These are phyloP conservation scores for Ischnus inquisitorius DNA, from an alignment of 2,888 invertebrate genomes.

Conservation along the genomic window DNA sequence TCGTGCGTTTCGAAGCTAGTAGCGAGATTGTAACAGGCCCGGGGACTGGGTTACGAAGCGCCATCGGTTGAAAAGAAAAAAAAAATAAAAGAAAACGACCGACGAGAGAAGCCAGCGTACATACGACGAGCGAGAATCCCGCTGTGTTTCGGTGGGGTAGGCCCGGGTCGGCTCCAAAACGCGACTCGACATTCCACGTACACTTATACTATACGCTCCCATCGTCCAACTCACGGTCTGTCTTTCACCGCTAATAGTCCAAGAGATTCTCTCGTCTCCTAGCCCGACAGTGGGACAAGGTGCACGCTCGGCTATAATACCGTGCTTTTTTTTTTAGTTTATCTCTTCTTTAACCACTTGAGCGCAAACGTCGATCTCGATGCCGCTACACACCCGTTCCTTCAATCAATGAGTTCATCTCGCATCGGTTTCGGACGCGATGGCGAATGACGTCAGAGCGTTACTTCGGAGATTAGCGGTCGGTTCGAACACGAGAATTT, in stretches of 20 bases:
- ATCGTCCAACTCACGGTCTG: not conserved
- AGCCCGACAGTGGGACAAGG: not conserved
- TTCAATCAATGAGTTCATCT: slow-evolving; percentile 14
- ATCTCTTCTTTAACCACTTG: not conserved
- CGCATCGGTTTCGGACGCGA: not conserved
- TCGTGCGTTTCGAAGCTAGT: slow-evolving; percentile 1
- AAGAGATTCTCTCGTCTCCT: not conserved
- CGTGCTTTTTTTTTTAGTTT: not conserved
- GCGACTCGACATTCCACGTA: slow-evolving; percentile 36
- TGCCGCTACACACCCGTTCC: not conserved
- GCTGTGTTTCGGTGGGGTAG: slow-evolving; percentile 77
- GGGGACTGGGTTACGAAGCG: slow-evolving; percentile 59
- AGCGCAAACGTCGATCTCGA: not conserved
- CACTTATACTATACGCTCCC: not conserved
- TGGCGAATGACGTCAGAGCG: slow-evolving; percentile 14
- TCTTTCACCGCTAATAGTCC: slow-evolving; percentile 5
- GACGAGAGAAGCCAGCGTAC: slow-evolving; percentile 44
- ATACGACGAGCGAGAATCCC: slow-evolving; percentile 59
- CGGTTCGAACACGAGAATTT: not conserved
- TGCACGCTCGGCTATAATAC: slow-evolving; percentile 29
- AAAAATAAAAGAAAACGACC: not conserved
- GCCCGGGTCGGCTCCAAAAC: slow-evolving; percentile 76
- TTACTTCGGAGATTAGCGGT: slow-evolving; percentile 7
- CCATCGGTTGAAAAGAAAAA: slow-evolving; percentile 17
- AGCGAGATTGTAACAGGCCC: not conserved